Base-by-base conservation (phyloP, 2,888 invertebrate species). In the Drosophila fulvimacula region DNA sequence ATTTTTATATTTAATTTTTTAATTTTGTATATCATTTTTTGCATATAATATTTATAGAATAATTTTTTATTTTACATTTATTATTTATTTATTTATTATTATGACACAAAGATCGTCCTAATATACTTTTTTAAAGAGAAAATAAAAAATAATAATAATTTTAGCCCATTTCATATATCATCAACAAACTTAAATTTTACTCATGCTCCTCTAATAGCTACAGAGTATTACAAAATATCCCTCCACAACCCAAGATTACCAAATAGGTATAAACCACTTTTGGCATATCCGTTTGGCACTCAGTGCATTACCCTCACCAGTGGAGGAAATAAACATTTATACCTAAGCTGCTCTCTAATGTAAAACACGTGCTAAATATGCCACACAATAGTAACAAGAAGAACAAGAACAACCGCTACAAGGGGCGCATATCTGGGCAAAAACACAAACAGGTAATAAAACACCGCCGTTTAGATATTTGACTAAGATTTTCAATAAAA, bases 401-500 rank as follows among this genome's bases (percentile, higher is more conserved):
- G 6, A 6, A 3, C 2, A 61, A 41, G 15, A 59, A n/a, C 15
- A 46, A 39, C 36, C 39, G 41, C 4, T 56, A 57, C 36, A 42
- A 17, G 21, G 27, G 21, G 10, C 5, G 13, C 9, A 30, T n/a
- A 24, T 10, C 19, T 66, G 17, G 11, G 38, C 41, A 53, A 70
- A 19, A 65, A 65, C 62, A 69, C 70, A 79, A 76, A 70, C 82
- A 86, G 82, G 82, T 82, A 88, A 82, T 82, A 82, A 82, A 82
- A 88, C 89, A 88, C 74, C 71, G 87, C 68, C 89, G 78, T 88
- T 82, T 88, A 83, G 82, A 83, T 83, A 83, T 83, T 81, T 75
- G 70, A 69, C 87, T 88, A 87, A 87, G 82, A 83, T 83, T 89
- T 89, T 89, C 82, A 89, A 89, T 83, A 87, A 89, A 64, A 88